These are phyloP conservation scores for Stylophora pistillata DNA, from an alignment of 64 coral and sea anemone species.

Conservation along the genomic window DNA sequence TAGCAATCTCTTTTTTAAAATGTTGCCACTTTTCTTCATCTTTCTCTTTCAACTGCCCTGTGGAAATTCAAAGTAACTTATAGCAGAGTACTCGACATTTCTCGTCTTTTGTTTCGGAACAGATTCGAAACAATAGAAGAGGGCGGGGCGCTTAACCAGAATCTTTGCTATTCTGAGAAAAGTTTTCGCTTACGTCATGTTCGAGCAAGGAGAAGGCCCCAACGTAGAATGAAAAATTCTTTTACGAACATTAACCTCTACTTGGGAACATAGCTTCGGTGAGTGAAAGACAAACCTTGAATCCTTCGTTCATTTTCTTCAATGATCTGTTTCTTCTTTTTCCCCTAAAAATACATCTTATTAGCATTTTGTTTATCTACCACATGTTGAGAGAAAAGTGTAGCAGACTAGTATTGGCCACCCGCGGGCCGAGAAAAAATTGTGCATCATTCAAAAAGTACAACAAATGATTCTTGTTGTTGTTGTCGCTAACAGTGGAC, in stretches of 20 bases:
- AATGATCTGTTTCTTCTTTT: not conserved
- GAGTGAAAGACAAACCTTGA: not conserved
- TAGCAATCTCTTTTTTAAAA: not conserved
- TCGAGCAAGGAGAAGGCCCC: not conserved
- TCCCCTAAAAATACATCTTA: not conserved
- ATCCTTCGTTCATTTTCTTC: constrained; percentile 8
- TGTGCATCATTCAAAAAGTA: too few species aligned
- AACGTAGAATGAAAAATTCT: not conserved
- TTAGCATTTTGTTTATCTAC: too few species aligned
- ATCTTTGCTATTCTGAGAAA: too few species aligned
- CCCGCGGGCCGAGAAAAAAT: too few species aligned
- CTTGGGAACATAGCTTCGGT: too few species aligned
- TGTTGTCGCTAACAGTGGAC: too few species aligned
- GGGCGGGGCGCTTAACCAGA: not conserved
- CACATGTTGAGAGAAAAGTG: too few species aligned
- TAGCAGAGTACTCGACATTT: not conserved
- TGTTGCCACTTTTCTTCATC: constrained; percentile 9
- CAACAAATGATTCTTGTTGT: too few species aligned
- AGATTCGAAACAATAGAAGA: not conserved
- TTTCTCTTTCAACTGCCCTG: not conserved
- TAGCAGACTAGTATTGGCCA: too few species aligned
- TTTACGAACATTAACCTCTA: not conserved
- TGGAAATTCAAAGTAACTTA: not conserved
- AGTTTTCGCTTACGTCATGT: not conserved
- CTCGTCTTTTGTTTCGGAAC: not conserved